Base-by-base conservation (phyloP, 2,797 vertebrate genomes). In the Sandelia bainsii region DNA sequence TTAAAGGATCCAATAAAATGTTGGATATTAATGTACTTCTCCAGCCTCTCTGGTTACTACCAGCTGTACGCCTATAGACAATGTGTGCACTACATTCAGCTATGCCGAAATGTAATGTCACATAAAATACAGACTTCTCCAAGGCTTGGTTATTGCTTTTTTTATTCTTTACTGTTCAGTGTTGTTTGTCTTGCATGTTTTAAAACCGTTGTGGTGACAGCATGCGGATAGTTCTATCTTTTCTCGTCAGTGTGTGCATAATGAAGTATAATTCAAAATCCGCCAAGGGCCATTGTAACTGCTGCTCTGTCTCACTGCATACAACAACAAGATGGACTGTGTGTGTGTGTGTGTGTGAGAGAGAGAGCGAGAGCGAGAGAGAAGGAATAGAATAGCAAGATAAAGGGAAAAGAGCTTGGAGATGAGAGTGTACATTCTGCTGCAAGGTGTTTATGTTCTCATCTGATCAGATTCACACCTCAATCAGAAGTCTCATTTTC, bases 401-500 rank as follows among this genome's bases (percentile, higher is more conserved):
- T 4, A 4, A 27, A 19, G 50, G 6, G 34, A 9, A 67, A 22
- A 34, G 1, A 44, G 59, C 20, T 17, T 46, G 65, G 52, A 44
- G 63, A 39, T 40, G 62, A 62, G 61, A 65, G 32, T 62, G 51
- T 58, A 32, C 8, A 34, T 54, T 80, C 60, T 79, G 71, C 71
- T 75, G 53, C 62, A 69, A 81, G 79, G 68, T 87, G 82, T 86
- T 84, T 76, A 76, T 79, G 81, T 76, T 72, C 63, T 72, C 87
- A 83, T 89, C 83, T 81, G 79, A 88, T 90, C 83, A 58, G 53
- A 90, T 73, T 70, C 72, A 62, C 78, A 83, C 81, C 75, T 85
- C 85, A 84, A 82, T 89, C 86, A 87, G 80, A 75, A 87, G 69
- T 84, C 64, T 77, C 50, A 82, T 88, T 87, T 90, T 85, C 82